Evolutionary conservation across 2,113 vertebrate genomes (phyloP).

Genomic region (Tragelaphus buxtoni): DNA sequence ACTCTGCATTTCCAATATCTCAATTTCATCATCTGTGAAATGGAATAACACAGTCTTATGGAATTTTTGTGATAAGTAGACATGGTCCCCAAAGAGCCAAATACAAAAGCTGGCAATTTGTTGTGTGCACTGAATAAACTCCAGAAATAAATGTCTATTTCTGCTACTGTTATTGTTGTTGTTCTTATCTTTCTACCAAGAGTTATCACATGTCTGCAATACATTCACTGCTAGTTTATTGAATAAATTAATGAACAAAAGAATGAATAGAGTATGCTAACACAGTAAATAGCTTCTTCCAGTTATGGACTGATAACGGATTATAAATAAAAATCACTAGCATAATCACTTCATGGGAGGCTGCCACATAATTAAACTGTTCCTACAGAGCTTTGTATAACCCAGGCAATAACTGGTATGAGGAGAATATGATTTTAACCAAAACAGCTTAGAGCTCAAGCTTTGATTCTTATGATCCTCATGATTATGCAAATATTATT

Average conservation of each 20-base stretch:
- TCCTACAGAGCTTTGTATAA: background rate
- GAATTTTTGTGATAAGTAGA: background rate
- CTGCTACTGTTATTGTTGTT: background rate
- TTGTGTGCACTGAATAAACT: background rate
- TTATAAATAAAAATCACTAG: background rate
- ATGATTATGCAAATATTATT: background rate
- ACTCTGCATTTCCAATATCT: background rate
- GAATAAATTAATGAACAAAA: background rate
- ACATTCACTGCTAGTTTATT: background rate
- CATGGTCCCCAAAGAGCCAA: background rate
- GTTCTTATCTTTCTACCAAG: background rate
- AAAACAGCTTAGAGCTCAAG: background rate
- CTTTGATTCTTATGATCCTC: background rate
- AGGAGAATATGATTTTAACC: background rate
- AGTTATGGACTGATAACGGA: background rate
- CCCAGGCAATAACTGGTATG: background rate
- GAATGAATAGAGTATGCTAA: background rate
- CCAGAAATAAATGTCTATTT: background rate
- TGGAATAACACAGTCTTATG: background rate
- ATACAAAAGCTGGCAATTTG: background rate
- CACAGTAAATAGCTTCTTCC: background rate
- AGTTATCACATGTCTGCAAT: background rate
- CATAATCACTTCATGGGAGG: background rate
- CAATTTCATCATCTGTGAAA: background rate
- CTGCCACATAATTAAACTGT: background rate